phyloP scores from a whole-genome alignment of 2,797 vertebrate genomes.

The Falco biarmicus region DNA sequence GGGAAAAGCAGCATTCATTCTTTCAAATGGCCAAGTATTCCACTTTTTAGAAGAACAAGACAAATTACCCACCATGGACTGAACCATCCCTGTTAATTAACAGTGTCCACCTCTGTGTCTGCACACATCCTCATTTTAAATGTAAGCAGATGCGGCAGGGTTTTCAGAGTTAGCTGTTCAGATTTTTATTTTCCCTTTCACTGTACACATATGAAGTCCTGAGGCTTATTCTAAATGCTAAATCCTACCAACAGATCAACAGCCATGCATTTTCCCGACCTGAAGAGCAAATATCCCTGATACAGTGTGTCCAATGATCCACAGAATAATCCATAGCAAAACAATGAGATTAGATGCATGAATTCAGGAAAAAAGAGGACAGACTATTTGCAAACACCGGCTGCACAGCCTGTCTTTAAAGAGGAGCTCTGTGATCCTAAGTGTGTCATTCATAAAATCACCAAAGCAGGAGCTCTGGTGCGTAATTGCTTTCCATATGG shows the following conservation, averaged over 20 bases:
- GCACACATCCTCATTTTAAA: neutral
- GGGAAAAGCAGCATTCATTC: neutral
- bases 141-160: neutral
- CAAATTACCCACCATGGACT: neutral
- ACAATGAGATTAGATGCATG: neutral
- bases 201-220: neutral
- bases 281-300: constrained; percentile 17
- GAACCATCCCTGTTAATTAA: neutral
- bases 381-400: neutral
- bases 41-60: neutral
- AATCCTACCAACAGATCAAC: neutral
- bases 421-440: constrained; percentile 43
- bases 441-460: constrained; percentile 3
- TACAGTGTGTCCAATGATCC: neutral
- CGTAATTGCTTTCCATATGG: constrained; percentile 19
- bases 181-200: neutral
- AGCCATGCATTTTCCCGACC: neutral
- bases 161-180: neutral
- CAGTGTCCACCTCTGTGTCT: neutral
- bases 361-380: neutral
- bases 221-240: constrained; percentile 25
- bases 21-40: neutral
- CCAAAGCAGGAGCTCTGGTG: constrained; percentile 37
- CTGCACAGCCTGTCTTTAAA: constrained; percentile 5
- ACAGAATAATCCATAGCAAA: constrained; percentile 38